Base-by-base conservation (phyloP, 2,113 vertebrate genomes). In the Baryphthengus martii region DNA sequence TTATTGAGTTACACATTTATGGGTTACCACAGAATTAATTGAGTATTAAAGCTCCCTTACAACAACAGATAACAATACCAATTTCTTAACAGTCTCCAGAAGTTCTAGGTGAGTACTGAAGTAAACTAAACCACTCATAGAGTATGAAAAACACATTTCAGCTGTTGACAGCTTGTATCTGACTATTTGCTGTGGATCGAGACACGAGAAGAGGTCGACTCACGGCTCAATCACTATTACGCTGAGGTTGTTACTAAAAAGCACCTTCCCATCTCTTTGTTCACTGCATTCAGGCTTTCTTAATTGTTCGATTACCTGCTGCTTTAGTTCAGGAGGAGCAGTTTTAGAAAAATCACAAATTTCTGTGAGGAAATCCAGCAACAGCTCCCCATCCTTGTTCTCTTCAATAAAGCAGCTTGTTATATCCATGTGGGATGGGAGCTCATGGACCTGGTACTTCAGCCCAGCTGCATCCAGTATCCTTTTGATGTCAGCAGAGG, bases 311-410 rank as follows among this genome's bases (percentile, higher is more conserved):
- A 98, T 35, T 47, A 99, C 85, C 55, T 98, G 98, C 13, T 14
- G 88, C 94, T 96, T 99, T 26, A 99, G 97, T 72, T 98, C 97
- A 39, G 98, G 96, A 29, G 99, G 96, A 55, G 98, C 99, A 12
- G 95, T 98, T 91, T 97, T 97, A 77, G 90, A 98, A 94, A 99
- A 99, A 35, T 99, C 92, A 50, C 82, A 77, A 20, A 98, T 98
- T 97, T 99, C 98, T 4, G 99, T 99, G 93, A 99, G 98, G 95
- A 99, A 99, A 94, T 99, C 99, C 72, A 98, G 97, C 92, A 99
- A 95, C 40, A 99, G 91, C 45, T 99, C 99, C 80, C 99, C 99
- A 17, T 98, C 98, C 93, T 97, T 95, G 68, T 98, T 97, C 8
- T 98, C 98, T 47, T 98, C 98, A 21, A 87, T 95, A 95, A 99